These are phyloP conservation scores for Drosophila melanica DNA, from an alignment of 1,140 invertebrate genomes.

Conservation along the genomic window DNA sequence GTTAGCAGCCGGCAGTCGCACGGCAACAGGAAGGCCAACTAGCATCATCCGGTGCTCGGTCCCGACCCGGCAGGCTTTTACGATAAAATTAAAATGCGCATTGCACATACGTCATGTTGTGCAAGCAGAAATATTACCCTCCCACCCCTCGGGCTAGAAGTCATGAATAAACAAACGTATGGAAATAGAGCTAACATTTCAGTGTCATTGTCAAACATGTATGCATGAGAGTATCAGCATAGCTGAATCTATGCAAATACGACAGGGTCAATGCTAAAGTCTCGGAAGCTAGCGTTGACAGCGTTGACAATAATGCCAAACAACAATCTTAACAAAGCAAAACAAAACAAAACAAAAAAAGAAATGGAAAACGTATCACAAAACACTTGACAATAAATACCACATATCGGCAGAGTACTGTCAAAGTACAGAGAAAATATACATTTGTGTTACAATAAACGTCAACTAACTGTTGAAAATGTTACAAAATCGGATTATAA, in stretches of 20 bases:
- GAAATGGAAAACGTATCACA: conserved; percentile 6
- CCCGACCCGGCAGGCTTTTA: conserved; percentile 13
- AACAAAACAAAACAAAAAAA: neutral
- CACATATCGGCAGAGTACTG: conserved; percentile 8
- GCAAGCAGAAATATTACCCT: conserved; percentile 31
- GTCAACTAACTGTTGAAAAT: neutral
- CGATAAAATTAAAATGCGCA: conserved; percentile 58
- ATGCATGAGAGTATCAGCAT: conserved; percentile 30
- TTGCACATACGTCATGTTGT: conserved; percentile 59
- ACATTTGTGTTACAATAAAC: neutral
- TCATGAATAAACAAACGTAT: conserved; percentile 64
- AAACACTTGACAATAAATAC: conserved; percentile 29
- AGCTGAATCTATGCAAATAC: conserved; percentile 59
- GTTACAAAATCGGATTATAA: neutral
- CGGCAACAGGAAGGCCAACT: conserved; percentile 23
- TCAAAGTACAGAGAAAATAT: neutral
- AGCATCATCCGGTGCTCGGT: conserved; percentile 32
- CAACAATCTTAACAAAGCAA: conserved; percentile 23
- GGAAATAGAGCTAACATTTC: conserved; percentile 44
- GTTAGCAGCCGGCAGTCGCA: conserved; percentile 9
- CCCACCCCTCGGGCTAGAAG: neutral
- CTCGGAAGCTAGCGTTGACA: conserved; percentile 38
- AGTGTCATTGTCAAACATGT: conserved; percentile 60
- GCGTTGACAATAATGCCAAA: conserved; percentile 39
- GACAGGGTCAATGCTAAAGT: conserved; percentile 37